phyloP scores from a whole-genome alignment of 2,888 invertebrate species.

The Himalopsyche kuldschensis region DNA sequence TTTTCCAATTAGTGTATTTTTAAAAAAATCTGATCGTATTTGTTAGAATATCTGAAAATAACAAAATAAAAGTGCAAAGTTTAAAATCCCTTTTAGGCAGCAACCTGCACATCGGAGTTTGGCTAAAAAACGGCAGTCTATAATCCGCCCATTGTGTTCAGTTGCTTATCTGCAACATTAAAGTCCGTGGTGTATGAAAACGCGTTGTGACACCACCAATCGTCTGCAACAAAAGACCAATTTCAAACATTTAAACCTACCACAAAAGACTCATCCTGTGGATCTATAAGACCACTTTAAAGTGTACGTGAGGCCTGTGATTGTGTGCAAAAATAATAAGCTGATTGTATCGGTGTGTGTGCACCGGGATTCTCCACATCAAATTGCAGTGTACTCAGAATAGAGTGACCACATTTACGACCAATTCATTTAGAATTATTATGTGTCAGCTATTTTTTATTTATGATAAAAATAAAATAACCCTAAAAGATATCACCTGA shows the following conservation, averaged over 20 bases:
- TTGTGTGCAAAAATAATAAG: neutral
- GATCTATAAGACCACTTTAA: neutral
- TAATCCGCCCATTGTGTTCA: neutral
- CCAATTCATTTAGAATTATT: too few relatives aligned
- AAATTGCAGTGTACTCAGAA: neutral
- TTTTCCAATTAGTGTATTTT: too few relatives aligned
- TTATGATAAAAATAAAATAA: too few relatives aligned
- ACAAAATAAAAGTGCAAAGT: neutral
- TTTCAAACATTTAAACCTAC: slow-evolving; percentile 9
- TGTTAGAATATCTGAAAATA: too few relatives aligned
- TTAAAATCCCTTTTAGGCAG: slow-evolving; percentile 1
- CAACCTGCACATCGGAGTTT: neutral
- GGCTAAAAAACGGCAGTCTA: neutral
- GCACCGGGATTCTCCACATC: neutral
- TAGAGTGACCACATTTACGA: neutral
- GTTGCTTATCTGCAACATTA: slow-evolving; percentile 2
- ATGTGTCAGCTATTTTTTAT: too few relatives aligned
- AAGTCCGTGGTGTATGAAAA: slow-evolving; percentile 1
- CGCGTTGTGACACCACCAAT: slow-evolving; percentile 9
- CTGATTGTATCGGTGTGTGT: neutral
- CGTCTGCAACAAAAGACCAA: neutral
- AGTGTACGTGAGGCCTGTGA: neutral
- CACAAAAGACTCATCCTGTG: neutral
- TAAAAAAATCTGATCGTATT: too few relatives aligned
- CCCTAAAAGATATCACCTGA: too few relatives aligned